Conservation (phyloP, 2,888 invertebrate species). For the Melieria omissa region DNA sequence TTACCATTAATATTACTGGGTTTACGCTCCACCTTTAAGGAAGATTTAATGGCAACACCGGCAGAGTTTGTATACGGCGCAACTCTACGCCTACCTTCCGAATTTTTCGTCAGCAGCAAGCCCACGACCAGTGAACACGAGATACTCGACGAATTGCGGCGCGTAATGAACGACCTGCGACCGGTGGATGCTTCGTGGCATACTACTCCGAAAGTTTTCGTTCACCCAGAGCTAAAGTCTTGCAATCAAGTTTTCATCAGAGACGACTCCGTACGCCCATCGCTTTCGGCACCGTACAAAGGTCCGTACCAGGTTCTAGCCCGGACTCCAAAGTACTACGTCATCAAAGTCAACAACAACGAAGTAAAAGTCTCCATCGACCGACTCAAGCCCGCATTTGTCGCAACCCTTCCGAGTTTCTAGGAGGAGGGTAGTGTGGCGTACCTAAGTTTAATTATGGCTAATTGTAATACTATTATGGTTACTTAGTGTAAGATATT, state of each 20-base stretch:
- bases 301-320: conserved; percentile 42
- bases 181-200: conserved; percentile 17
- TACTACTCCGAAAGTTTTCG: not conserved
- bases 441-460: not conserved
- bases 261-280: conserved; percentile 39
- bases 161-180: not conserved
- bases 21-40: conserved; percentile 50
- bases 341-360: conserved; percentile 4
- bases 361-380: conserved; percentile 12
- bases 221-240: conserved; percentile 3
- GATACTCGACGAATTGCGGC: no score
- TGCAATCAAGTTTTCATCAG: no score
- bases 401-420: conserved; percentile 7
- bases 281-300: conserved; percentile 43
- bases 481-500: no score
- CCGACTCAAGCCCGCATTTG: conserved; percentile 9
- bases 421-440: conserved; percentile 19
- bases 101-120: no score
- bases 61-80: no score
- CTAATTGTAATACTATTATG: no score
- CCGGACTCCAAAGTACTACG: conserved; percentile 28
- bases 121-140: no score
- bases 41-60: conserved; percentile 47
- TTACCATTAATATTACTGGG: conserved; percentile 59
- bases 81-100: no score